Percentiles rank a stretch among this genome's conserved stretches.
Conservation (phyloP, 2,797 vertebrate species). For the Catharus ustulatus region DNA sequence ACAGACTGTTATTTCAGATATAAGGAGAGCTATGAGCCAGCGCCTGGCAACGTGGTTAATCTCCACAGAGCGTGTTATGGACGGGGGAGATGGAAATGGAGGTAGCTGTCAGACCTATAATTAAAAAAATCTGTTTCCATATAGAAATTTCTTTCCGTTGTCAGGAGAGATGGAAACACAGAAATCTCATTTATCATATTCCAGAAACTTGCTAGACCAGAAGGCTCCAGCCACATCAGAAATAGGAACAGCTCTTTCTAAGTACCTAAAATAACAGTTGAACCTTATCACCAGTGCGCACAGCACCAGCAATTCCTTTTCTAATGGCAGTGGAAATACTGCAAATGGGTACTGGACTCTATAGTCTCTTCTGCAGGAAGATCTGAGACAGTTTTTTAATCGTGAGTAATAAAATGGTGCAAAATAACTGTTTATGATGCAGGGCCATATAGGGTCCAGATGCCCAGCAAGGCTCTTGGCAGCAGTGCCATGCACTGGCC, state of each 20-base stretch:
- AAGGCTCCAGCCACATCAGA: neutral
- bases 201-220: neutral
- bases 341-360: neutral
- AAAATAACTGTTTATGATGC: neutral
- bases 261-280: slow-evolving; percentile 12
- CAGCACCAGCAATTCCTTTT: neutral
- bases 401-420: neutral
- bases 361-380: neutral
- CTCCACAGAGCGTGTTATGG: neutral
- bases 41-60: neutral
- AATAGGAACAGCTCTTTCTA: slow-evolving; percentile 7
- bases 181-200: slow-evolving; percentile 40
- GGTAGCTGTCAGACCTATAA: slow-evolving; percentile 46
- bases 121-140: slow-evolving; percentile 30
- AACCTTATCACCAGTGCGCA: neutral
- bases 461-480: neutral
- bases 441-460: neutral
- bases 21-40: neutral
- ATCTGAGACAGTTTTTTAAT: neutral
- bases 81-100: neutral
- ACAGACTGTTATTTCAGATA: slow-evolving; percentile 48
- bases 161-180: slow-evolving; percentile 29
- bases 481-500: neutral
- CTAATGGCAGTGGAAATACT: neutral
- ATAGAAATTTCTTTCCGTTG: neutral